phyloP scores from a whole-genome alignment of 2,113 vertebrate genomes.

The Neomonachus schauinslandi region DNA sequence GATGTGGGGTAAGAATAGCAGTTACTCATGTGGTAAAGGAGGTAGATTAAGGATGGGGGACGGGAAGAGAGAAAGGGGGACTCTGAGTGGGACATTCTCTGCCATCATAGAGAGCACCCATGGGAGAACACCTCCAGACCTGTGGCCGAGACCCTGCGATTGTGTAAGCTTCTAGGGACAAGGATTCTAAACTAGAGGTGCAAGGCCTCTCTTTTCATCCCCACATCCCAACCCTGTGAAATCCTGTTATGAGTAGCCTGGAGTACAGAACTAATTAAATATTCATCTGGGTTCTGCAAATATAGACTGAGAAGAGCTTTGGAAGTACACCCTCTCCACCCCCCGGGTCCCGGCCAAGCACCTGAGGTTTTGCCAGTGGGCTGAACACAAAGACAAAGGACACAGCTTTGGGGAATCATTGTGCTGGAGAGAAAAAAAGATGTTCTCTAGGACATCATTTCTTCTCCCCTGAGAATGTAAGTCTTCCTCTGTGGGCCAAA shows the following conservation, averaged over 20 bases:
- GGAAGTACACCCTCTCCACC: background rate
- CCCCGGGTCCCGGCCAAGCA: background rate
- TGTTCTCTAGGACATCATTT: background rate
- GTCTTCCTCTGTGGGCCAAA: background rate
- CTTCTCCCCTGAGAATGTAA: background rate
- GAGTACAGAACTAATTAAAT: background rate
- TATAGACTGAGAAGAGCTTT: background rate
- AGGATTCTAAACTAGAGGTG: background rate
- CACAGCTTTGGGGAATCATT: background rate
- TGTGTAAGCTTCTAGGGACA: background rate
- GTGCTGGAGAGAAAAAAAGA: background rate
- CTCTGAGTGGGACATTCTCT: background rate
- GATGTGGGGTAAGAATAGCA: background rate
- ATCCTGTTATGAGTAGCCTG: background rate
- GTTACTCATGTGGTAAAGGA: background rate
- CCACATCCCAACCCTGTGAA: too few species aligned
- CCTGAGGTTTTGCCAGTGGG: background rate
- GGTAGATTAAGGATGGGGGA: background rate
- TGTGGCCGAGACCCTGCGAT: background rate
- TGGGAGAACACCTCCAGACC: background rate
- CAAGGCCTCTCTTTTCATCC: background rate
- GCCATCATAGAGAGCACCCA: background rate
- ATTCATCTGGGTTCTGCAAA: background rate
- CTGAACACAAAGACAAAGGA: background rate
- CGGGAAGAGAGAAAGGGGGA: background rate